A percentile compares a stretch with the other conserved stretches of the same genome.
Evolutionary conservation across 1,140 invertebrate species (phyloP).

Genomic region (Atopsyche davidsoni): DNA sequence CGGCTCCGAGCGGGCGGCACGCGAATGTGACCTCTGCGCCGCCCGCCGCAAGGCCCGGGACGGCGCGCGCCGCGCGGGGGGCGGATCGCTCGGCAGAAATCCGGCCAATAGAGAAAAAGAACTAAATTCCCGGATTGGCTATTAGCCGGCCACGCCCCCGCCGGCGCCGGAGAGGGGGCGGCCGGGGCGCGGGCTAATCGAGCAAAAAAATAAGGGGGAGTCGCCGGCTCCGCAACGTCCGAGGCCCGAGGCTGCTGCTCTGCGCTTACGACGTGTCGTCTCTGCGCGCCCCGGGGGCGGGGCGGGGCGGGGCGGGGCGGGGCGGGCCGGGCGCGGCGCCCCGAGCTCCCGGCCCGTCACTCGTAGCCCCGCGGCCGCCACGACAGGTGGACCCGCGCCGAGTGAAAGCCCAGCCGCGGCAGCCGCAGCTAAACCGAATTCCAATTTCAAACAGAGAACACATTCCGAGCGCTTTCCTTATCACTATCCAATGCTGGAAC

Average conservation of each 20-base stretch:
- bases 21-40: background rate
- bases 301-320: conserved; percentile 33
- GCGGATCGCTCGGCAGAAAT: conserved; percentile 45
- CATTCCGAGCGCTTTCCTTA: no score
- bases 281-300: no score
- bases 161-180: conserved; percentile 32
- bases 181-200: conserved; percentile 19
- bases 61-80: conserved; percentile 45
- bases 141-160: conserved; percentile 43
- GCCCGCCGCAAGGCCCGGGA: conserved; percentile 1
- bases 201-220: conserved; percentile 20
- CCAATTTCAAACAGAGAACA: no score
- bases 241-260: conserved; percentile 11
- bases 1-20: background rate
- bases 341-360: no score
- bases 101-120: conserved; percentile 51
- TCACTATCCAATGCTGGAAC: no score
- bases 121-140: conserved; percentile 51
- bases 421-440: no score
- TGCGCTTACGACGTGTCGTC: no score
- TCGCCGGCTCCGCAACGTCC: conserved; percentile 26
- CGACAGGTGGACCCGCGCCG: no score
- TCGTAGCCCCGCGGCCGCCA: no score
- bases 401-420: no score
- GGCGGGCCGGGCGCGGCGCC: conserved; percentile 33